A percentile compares a stretch with the other conserved stretches of the same genome.
Conservation (phyloP, 1,140 invertebrate species). For the Tetramorium parvispinum region DNA sequence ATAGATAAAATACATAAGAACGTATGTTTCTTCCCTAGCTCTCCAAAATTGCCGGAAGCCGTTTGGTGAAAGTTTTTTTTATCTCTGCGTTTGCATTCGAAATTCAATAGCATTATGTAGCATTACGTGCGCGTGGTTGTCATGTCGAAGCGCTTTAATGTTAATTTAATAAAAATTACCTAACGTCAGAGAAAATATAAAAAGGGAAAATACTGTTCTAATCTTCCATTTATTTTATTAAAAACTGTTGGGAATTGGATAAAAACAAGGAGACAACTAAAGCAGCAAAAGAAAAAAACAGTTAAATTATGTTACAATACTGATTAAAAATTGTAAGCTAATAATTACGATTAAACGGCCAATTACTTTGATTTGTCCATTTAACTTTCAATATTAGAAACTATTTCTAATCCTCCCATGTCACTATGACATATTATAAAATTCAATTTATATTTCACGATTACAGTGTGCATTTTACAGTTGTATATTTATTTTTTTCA, state of each 20-base stretch:
- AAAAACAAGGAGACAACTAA: no score
- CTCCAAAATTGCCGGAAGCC: neutral
- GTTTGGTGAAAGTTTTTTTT: neutral
- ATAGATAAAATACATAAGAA: neutral
- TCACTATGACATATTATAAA: neutral
- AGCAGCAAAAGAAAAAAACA: no score
- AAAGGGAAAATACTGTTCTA: no score
- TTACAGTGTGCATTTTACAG: neutral
- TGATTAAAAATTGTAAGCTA: no score
- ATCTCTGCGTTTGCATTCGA: neutral
- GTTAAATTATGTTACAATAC: no score
- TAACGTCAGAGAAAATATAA: neutral
- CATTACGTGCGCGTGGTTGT: neutral
- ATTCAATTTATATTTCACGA: neutral
- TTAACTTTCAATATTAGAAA: neutral
- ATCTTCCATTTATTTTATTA: no score
- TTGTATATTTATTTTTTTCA: neutral
- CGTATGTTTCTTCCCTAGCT: neutral
- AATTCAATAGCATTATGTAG: neutral
- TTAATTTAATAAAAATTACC: neutral
- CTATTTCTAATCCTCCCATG: neutral
- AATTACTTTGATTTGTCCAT: neutral
- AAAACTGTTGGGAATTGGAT: no score
- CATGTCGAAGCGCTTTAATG: neutral
- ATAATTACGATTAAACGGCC: no score